phyloP scores from a whole-genome alignment of 2,797 vertebrate genomes.

The Fistularia commersonii region DNA sequence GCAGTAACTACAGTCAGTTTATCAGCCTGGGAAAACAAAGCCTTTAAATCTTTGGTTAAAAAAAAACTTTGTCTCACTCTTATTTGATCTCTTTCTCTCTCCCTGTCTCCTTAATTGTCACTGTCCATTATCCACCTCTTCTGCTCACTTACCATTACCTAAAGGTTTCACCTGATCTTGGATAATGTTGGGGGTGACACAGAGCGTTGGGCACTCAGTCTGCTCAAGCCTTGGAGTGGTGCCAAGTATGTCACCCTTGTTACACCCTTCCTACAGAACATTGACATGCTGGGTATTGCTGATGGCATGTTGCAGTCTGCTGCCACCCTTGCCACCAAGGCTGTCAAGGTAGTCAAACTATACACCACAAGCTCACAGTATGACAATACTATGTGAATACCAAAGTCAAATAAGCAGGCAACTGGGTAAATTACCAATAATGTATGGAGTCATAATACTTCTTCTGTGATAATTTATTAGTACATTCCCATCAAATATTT shows the following conservation, averaged over 20 bases:
- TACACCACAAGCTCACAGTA: background rate
- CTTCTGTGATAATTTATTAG: too few relatives aligned
- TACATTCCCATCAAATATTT: too few relatives aligned
- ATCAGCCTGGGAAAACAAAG: too few relatives aligned
- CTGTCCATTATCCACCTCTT: background rate
- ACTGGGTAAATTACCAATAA: too few relatives aligned
- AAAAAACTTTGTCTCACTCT: too few relatives aligned
- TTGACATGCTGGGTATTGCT: slow-evolving; percentile 86
- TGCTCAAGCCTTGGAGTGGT: slow-evolving; percentile 91
- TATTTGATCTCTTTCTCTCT: background rate
- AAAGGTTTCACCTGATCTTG: slow-evolving; percentile 93
- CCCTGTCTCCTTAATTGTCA: background rate
- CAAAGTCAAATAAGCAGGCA: too few relatives aligned
- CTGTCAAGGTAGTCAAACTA: slow-evolving; percentile 80
- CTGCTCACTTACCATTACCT: background rate
- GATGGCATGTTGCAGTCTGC: slow-evolving; percentile 91
- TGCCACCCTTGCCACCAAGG: slow-evolving; percentile 82
- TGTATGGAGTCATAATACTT: too few relatives aligned
- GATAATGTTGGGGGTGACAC: slow-evolving; percentile 91
- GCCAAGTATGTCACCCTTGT: slow-evolving; percentile 91
- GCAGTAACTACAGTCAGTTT: too few relatives aligned
- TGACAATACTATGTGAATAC: too few relatives aligned
- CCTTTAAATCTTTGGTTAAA: too few relatives aligned
- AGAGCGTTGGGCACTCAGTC: slow-evolving; percentile 83
- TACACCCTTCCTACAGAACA: slow-evolving; percentile 91